phyloP scores from a whole-genome alignment of 2,797 vertebrate genomes.

The Paedocypris micromegethes region DNA sequence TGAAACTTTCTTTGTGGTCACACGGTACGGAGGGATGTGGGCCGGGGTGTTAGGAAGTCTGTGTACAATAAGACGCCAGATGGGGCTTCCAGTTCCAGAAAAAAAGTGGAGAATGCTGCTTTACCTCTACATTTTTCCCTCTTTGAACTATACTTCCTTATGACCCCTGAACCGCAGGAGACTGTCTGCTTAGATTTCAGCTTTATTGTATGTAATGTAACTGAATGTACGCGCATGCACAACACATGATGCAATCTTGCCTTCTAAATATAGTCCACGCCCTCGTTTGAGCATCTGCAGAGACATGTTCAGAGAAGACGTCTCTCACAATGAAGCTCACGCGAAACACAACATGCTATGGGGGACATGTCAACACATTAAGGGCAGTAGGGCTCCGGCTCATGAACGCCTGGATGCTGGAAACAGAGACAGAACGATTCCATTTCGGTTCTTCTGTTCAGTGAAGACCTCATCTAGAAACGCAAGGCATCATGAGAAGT shows the following conservation, averaged over 20 bases:
- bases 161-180: conserved; percentile 2
- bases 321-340: conserved; percentile 19
- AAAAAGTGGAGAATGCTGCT: conserved; percentile 30
- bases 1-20: conserved; percentile 4
- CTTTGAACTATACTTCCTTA: conserved; percentile 12
- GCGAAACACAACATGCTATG: conserved; percentile 32
- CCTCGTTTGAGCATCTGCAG: not conserved
- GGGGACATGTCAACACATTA: conserved; percentile 10
- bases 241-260: not conserved
- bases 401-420: not conserved
- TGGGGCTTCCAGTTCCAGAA: conserved; percentile 43
- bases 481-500: conserved; percentile 22
- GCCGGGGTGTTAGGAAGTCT: conserved; percentile 2
- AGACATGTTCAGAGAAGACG: conserved; percentile 20
- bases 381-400: conserved; percentile 26
- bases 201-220: conserved; percentile 14
- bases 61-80: conserved; percentile 18
- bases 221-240: not conserved
- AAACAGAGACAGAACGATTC: conserved; percentile 26
- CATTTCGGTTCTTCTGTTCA: conserved; percentile 23
- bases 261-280: conserved; percentile 19
- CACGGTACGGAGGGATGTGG: not conserved
- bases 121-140: conserved; percentile 21
- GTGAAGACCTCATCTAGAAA: conserved; percentile 22
- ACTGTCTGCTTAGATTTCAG: conserved; percentile 18